Evolutionary conservation across 2,888 invertebrate genomes (phyloP).

Genomic region (Stenodema calcarata): DNA sequence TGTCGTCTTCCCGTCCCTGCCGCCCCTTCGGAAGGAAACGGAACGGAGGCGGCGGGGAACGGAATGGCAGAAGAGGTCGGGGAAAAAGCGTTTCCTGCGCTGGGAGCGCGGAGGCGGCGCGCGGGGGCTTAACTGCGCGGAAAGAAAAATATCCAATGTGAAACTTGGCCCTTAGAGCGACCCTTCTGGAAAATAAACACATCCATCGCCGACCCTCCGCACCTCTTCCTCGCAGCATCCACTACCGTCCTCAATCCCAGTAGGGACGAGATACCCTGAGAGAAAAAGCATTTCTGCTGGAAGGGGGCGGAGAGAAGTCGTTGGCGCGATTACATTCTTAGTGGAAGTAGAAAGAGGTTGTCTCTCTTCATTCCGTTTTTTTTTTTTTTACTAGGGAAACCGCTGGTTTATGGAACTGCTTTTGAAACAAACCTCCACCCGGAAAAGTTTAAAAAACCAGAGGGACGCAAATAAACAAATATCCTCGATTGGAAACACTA

Average conservation of each 20-base stretch:
- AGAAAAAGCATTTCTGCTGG: background rate
- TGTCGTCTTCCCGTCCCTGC: background rate
- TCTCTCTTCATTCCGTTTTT: background rate
- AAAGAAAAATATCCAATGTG: constrained; percentile 45
- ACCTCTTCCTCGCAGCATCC: background rate
- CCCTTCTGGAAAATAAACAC: constrained; percentile 46
- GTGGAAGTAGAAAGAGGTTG: constrained; percentile 19
- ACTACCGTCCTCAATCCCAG: background rate
- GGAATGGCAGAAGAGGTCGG: constrained; percentile 39
- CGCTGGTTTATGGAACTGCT: background rate
- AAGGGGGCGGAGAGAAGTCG: background rate
- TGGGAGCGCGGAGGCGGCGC: constrained; percentile 48
- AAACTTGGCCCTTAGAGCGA: constrained; percentile 48
- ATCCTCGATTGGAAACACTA: background rate
- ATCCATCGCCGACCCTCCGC: constrained; percentile 29
- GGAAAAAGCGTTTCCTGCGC: background rate
- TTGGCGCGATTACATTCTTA: constrained; percentile 37
- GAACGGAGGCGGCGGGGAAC: background rate
- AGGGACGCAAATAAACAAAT: background rate
- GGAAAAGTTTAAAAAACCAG: background rate
- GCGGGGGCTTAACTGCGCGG: constrained; percentile 33
- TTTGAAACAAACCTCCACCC: background rate
- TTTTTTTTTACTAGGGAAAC: background rate
- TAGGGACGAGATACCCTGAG: background rate
- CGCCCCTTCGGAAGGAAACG: background rate